Evolutionary conservation across 2,797 vertebrate genomes (phyloP).

Genomic region (Valencia hispanica): DNA sequence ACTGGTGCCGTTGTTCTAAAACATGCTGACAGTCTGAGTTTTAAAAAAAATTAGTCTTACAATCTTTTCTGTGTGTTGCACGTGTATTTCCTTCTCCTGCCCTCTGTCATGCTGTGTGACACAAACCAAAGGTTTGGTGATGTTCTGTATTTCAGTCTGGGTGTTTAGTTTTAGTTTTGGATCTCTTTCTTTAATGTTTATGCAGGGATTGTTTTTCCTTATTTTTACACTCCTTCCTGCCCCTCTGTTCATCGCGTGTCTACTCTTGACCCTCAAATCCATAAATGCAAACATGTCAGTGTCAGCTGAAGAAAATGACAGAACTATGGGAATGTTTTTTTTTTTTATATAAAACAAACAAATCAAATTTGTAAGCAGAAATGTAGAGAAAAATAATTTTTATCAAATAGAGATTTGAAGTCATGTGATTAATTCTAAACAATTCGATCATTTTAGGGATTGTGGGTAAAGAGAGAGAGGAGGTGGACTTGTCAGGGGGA

Average conservation of each 20-base stretch:
- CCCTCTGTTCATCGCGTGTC: background rate
- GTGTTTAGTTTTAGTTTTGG: background rate
- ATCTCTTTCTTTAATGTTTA: background rate
- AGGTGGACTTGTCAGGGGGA: too few species aligned
- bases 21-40: too few species aligned
- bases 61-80: background rate
- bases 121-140: too few species aligned
- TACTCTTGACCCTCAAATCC: background rate
- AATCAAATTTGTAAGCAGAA: too few species aligned
- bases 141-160: too few species aligned
- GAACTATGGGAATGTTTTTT: slow-evolving; percentile 3
- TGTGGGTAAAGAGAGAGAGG: too few species aligned
- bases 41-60: background rate
- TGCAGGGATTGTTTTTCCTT: background rate
- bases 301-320: slow-evolving; percentile 9
- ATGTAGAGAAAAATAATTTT: too few species aligned
- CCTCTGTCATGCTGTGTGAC: background rate
- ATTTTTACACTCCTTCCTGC: too few species aligned
- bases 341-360: too few species aligned
- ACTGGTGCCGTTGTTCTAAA: background rate
- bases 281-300: slow-evolving; percentile 6
- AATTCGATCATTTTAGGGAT: too few species aligned
- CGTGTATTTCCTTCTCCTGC: slow-evolving; percentile 6
- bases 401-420: too few species aligned
- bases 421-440: too few species aligned